A percentile compares a stretch with the other conserved stretches of the same genome.
Conservation (phyloP, 2,888 invertebrate species). For the Cyaniris semiargus region DNA sequence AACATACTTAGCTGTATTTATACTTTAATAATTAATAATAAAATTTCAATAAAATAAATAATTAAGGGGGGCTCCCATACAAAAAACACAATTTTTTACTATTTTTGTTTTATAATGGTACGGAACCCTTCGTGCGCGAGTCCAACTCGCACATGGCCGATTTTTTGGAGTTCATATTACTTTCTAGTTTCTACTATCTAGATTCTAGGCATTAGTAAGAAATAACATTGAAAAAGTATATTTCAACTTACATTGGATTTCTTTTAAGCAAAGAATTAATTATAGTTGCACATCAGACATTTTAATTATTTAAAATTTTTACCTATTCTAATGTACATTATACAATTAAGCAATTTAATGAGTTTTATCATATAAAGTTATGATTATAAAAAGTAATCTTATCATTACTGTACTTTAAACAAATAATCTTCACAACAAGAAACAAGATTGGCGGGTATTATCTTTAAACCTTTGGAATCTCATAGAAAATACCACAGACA, state of each 20-base stretch:
- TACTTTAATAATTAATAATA: no score
- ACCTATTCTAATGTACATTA: background rate
- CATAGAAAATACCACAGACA: background rate
- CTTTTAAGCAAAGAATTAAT: background rate
- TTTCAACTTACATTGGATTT: background rate
- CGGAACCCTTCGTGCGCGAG: no score
- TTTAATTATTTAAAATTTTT: background rate
- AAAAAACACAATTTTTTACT: no score
- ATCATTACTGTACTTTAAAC: background rate
- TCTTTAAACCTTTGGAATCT: constrained; percentile 1
- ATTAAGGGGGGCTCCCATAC: no score
- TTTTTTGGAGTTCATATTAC: no score
- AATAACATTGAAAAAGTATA: no score
- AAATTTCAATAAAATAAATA: no score
- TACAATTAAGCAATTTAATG: constrained; percentile 14
- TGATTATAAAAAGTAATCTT: background rate
- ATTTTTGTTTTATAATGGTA: no score
- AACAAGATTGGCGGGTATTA: background rate
- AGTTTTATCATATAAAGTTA: constrained; percentile 18
- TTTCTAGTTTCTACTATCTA: no score
- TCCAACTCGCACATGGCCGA: no score
- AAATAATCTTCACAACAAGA: background rate
- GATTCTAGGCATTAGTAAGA: no score
- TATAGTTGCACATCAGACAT: background rate
- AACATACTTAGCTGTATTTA: no score